Base-by-base conservation (phyloP, 2,113 vertebrate genomes). In the Gallinago undulata region DNA sequence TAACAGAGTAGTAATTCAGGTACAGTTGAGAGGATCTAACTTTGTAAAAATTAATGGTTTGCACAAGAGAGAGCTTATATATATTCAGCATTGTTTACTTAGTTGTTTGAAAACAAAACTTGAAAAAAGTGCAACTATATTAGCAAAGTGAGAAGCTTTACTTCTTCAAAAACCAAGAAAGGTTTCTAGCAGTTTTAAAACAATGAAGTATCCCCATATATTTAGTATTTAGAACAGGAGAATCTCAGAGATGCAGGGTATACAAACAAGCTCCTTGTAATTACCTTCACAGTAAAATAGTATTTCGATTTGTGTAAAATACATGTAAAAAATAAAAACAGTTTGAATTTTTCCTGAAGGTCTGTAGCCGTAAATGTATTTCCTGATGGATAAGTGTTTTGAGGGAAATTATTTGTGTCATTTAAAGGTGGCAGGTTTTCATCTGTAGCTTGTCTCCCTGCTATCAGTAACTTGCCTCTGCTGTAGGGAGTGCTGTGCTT, bases 401-500 rank as follows among this genome's bases (percentile, higher is more conserved):
- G 64, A 66, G 12, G 50, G 55, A 69, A 63, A 82, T 84, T 33
- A 48, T n/a, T 77, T 73, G 12, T 93, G 17, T 78, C 7, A 31
- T 73, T 72, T 62, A 28, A 87, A 59, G 12, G 60, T 89, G 74
- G 18, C 24, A 87, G 45, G 45, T 47, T 92, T 82, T 82, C 80
- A 41, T 0, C 0, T 69, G 53, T 43, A 47, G 66, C 39, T 62
- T 79, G 19, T 72, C 27, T 67, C 12, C 92, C 24, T 93, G 48
- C 48, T 82, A 3, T 82, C 67, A 63, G 87, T 93, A 69, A 53
- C 55, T 91, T 92, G 33, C 68, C n/a, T 84, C 66, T 91, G 80
- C 66, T 87, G 23, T 53, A 91, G 74, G 48, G 70, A 94, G 43
- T 91, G 78, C 73, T 91, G 77, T 70, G 57, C 77, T 91, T 96